Evolutionary conservation across 2,113 vertebrate genomes (phyloP), one percentile per base, ranked within the genome.

Genomic region (Suricata suricatta): DNA sequence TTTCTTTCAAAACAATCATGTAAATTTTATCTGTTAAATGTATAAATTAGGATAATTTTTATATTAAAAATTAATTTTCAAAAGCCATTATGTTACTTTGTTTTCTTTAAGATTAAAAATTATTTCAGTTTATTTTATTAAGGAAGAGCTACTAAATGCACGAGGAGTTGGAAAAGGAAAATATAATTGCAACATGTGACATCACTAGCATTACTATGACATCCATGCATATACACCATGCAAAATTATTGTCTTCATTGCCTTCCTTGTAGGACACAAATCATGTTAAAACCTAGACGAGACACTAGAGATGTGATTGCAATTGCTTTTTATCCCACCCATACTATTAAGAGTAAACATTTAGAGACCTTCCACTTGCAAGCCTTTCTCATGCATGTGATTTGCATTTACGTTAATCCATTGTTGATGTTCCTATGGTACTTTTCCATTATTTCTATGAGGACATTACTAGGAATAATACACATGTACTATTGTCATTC

Each of bases 1-100:
- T 85, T 84, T 69, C n/a, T 77, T 76, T 31, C 74, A 33, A 84
- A 89, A n/a, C 63, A 27, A 64, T 80, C 31, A n/a, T 23, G 44
- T 44, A 63, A 27, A 64, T 92, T 95, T 95, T 71, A 60, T 64
- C 47, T 64, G 81, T 88, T n/a, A 82, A 89, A 60, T 68, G 71
- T 93, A 35, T 38, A 92, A 80, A 92, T 9, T 35, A 38, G 1
- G 14, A n/a, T 88, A 19, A 8, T 9, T 44, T 35, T 88, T 41
- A 57, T 25, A 35, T 21, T 54, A 25, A 72, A 79, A 90, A 4
- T 47, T 3, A 63, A 60, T 93, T 91, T 93, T 84, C 27, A 54
- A 57, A 95, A 88, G 31, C 10, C 1, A 82, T 71, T 85, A 76
- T 31, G 25, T 50, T 44, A n/a, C 21, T 90, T 96, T 21, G 4